Base-by-base conservation (phyloP, 2,113 vertebrate genomes). In the Hemibagrus wyckioides region DNA sequence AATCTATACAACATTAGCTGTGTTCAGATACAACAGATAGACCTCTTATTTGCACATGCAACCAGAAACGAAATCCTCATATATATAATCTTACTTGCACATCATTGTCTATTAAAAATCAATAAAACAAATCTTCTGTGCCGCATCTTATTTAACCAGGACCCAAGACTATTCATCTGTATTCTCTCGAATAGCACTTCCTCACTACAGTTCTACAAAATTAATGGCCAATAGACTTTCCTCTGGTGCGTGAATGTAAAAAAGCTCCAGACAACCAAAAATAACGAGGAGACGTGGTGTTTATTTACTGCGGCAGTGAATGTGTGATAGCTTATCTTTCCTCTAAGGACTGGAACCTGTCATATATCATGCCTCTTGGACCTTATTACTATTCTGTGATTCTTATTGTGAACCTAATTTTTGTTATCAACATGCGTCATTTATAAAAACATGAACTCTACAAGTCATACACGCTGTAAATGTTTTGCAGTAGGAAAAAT, bases 291-390 rank as follows among this genome's bases (percentile, higher is more conserved):
- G 28, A 69, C 19, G 30, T n/a, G 4, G 33, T 54, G 30, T 86
- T 86, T 80, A 86, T 86, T 86, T 48, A 86, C 30, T 54, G 44
- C 30, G 13, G 44, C 21, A 36, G 28, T 86, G n/a, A 79, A 80
- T 57, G 28, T 65, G 41, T 80, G 39, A 76, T 76, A 13, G 19
- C 25, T 76, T 21, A 59, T 59, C 30, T 84, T 84, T 39, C 39
- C 52, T 56, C 69, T 19, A 19, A 75, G 21, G 25, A 39, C 9
- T 41, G 52, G 25, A 56, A 77, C 33, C 48, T 56, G 33, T 80
- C 48, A 54, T 56, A 79, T 80, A 80, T 67, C 39, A 48, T 80
- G 73, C 19, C 30, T 33, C 28, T 52, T 30, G 33, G 23, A 17
- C 19, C 13, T n/a, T 80, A 30, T 36, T 1, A 33, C n/a, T 23